Conservation (phyloP, 2,113 vertebrate species). For the Dissostichus mawsoni region DNA sequence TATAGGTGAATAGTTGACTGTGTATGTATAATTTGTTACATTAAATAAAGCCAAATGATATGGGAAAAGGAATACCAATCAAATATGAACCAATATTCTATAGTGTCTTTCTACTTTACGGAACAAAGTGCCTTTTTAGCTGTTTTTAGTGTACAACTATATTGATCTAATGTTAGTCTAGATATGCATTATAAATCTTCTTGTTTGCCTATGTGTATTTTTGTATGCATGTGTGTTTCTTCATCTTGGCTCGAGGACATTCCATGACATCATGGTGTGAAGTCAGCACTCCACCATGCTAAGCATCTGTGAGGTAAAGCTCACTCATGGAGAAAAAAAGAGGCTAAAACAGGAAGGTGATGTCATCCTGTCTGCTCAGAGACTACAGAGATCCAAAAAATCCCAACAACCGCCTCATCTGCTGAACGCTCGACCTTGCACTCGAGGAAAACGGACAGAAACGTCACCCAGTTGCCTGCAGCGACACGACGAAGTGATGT, state of each 20-base stretch:
- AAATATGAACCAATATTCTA: neutral
- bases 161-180: neutral
- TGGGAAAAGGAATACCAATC: neutral
- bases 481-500: slow-evolving; percentile 37
- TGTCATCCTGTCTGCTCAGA: slow-evolving; percentile 49
- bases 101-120: neutral
- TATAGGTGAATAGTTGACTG: neutral
- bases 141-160: neutral
- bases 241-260: slow-evolving; percentile 37
- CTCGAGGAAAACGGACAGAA: slow-evolving; percentile 22
- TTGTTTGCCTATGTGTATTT: neutral
- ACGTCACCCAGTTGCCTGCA: slow-evolving; percentile 25
- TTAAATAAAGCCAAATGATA: neutral
- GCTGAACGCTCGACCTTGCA: slow-evolving; percentile 16
- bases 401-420: neutral
- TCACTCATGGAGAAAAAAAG: slow-evolving; percentile 10
- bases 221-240: neutral
- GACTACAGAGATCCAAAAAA: slow-evolving; percentile 4
- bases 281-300: slow-evolving; percentile 67
- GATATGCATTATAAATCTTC: neutral
- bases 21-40: neutral
- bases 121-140: neutral
- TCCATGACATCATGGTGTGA: slow-evolving; percentile 46
- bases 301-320: slow-evolving; percentile 62
- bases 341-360: slow-evolving; percentile 30